Evolutionary conservation across 2,888 invertebrate genomes (phyloP).

Genomic region (Spicauda simplicius): DNA sequence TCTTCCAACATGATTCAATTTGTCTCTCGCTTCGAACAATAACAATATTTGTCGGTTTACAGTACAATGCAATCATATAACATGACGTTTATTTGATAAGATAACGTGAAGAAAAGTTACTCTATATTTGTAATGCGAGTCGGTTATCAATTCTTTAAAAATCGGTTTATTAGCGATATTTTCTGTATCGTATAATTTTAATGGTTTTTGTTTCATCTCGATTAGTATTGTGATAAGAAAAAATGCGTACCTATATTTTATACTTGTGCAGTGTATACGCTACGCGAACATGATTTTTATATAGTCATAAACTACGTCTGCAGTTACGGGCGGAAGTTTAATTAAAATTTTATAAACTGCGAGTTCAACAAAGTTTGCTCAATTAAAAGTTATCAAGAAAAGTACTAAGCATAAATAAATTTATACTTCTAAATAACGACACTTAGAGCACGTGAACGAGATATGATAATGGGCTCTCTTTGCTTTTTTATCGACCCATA

Average conservation of each 20-base stretch:
- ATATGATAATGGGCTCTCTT: slow-evolving; percentile 20
- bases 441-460: slow-evolving; percentile 15
- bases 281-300: background rate
- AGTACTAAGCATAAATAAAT: background rate
- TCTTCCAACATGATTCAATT: slow-evolving; percentile 23
- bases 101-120: background rate
- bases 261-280: background rate
- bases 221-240: background rate
- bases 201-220: background rate
- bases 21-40: slow-evolving; percentile 22
- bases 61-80: background rate
- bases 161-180: no score
- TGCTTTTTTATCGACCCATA: slow-evolving; percentile 29
- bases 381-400: background rate
- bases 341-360: background rate
- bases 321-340: background rate
- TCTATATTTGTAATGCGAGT: background rate
- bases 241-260: background rate
- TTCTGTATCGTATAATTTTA: background rate
- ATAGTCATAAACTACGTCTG: background rate
- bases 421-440: background rate
- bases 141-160: no score
- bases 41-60: slow-evolving; percentile 5
- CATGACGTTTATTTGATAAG: slow-evolving; percentile 16
- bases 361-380: background rate